Base-by-base conservation (phyloP, 2,888 invertebrate species). In the Drosophila sordidula region DNA sequence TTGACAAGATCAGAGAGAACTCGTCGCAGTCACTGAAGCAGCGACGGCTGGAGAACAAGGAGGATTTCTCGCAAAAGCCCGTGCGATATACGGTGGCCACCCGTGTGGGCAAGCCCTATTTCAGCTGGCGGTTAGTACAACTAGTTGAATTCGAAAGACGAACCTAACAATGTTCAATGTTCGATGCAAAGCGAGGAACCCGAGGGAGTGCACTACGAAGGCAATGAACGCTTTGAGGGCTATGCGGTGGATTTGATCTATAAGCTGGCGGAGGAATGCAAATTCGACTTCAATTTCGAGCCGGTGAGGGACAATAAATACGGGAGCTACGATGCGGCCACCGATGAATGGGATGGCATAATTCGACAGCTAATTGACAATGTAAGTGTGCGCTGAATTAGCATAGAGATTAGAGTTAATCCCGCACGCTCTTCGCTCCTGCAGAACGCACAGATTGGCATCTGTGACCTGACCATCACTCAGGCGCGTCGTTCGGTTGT, bases 381-480 rank as follows among this genome's bases (percentile, higher is more conserved):
- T 92, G 97, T 96, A 92, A 92, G 94, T 75, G 18, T 12, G 45
- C 14, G 18, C 18, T 18, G 6, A 54, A 69, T 46, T 25, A 52
- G 50, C 36, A 50, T 67, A 25, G 38, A 45, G 44, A 50, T 52
- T 25, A 32, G 22, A 34, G 36, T 36, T 22, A 18, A 38, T 25
- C 2, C 4, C 12, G 4, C 18, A 0, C 14, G n/a, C 9, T 22
- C 18, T 18, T 12, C 11, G 9, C 8, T 38, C n/a, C 14, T 26
- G 39, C 93, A 98, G 98, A 96, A 96, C 94, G 98, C 98, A 14
- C 98, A 98, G 92, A 94, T 99, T 77, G 98, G 98, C 1, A 96
- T 99, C 67, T 99, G 98, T 84, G 98, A 99, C 90, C 93, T 99
- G 80, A 99, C 99, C 9, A 98, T 99, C 69, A 99, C 98, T n/a